Conservation (phyloP, 2,113 vertebrate genomes). For the Nycticryphes semicollaris region DNA sequence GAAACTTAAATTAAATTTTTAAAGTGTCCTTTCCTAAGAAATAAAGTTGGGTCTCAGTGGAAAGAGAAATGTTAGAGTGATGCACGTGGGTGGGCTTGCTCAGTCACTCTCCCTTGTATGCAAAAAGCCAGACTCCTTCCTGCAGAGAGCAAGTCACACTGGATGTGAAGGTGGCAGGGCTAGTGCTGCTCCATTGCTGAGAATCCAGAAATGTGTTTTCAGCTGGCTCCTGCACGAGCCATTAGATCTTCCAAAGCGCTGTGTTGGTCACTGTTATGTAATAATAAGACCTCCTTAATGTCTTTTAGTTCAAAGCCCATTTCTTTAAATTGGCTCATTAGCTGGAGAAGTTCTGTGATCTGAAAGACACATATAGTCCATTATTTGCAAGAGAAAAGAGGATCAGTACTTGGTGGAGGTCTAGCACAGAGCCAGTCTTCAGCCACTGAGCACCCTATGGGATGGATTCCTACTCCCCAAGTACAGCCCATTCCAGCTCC, state of each 20-base stretch:
- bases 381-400: too few relatives aligned
- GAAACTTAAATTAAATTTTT: background rate
- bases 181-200: background rate
- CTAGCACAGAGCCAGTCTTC: background rate
- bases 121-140: background rate
- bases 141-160: background rate
- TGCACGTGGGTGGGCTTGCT: background rate
- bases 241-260: conserved; percentile 92
- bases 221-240: conserved; percentile 88
- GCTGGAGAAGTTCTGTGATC: conserved; percentile 88
- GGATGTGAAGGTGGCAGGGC: background rate
- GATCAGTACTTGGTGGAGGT: background rate
- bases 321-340: conserved; percentile 94
- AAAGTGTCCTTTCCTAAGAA: background rate
- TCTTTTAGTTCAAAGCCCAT: conserved; percentile 92
- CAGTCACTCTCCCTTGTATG: background rate
- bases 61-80: background rate
- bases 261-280: conserved; percentile 94
- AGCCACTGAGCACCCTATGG: too few relatives aligned
- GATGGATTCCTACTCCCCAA: background rate
- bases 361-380: conserved; percentile 35
- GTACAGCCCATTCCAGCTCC: background rate
- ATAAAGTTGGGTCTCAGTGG: background rate
- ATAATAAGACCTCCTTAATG: conserved; percentile 90
- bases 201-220: conserved; percentile 63